Base-by-base conservation (phyloP, 1,140 invertebrate species). In the Sycophila sp. region DNA sequence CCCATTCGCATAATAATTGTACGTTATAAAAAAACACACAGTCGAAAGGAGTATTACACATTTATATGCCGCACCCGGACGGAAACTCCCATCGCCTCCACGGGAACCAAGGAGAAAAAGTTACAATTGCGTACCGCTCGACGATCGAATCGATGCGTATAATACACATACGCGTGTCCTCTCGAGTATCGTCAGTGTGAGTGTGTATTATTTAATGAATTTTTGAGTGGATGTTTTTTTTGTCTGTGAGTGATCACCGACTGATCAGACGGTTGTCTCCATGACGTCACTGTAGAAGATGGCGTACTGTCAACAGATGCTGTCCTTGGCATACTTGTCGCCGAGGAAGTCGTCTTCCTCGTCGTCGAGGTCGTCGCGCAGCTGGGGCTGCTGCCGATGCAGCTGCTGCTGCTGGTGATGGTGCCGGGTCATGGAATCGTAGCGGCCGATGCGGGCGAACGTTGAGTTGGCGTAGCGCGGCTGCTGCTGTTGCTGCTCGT, bases 231-330 rank as follows among this genome's bases (percentile, higher is more conserved):
- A 26, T 1, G 47, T 26, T 2, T 13, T 32, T 30, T 13, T 11
- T 17, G 1, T n/a, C 28, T n/a, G n/a, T n/a, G n/a, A n/a, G n/a
- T n/a, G n/a, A n/a, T n/a, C n/a, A n/a, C n/a, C n/a, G n/a, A n/a
- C 53, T 15, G 38, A 47, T 88, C 82, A 88, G 79, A 91, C 89
- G 53, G 88, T 90, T 63, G 91, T 91, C 85, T 91, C 90, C 80
- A 91, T 85, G 78, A 60, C 62, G 42, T 65, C 69, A 38, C 17
- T 30, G 62, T 85, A 83, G 72, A 87, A 82, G 75, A 88, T 89
- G 79, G 87, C 88, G 81, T 88, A 87, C 86, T 89, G 91, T 92
- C 91, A 92, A 92, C 91, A 92, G 83, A 92, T 90, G 79, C 89
- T 89, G 79, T 92, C 90, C 82, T 92, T 92, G 53, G 69, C 24